phyloP scores from a whole-genome alignment of 1,140 invertebrate species.

The Plutomurus gul region DNA sequence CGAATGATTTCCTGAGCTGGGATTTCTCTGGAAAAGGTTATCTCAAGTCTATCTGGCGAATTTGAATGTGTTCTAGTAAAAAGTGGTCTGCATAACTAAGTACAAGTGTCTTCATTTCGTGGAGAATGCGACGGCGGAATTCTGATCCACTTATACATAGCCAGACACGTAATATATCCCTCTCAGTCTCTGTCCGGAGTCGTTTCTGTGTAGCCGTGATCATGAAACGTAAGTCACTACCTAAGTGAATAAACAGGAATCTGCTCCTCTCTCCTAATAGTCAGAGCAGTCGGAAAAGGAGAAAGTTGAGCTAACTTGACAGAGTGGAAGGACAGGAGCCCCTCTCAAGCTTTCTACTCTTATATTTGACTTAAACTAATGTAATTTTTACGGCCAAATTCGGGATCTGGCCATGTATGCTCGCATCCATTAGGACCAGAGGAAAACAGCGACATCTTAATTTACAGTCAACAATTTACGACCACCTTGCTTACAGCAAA shows the following conservation, averaged over 20 bases:
- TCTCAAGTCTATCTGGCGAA: background rate
- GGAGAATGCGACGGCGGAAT: no score
- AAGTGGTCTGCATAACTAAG: no score
- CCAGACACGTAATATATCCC: no score
- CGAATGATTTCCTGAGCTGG: background rate
- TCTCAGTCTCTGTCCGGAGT: no score
- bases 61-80: no score
- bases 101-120: no score
- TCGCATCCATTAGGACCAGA: background rate
- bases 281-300: no score
- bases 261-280: no score
- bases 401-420: background rate
- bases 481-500: background rate
- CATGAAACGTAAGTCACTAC: no score
- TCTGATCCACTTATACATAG: no score
- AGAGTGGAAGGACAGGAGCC: conserved; percentile 1
- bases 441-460: background rate
- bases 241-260: no score
- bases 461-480: background rate
- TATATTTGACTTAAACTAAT: conserved; percentile 10
- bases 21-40: background rate
- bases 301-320: conserved; percentile 6
- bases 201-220: no score
- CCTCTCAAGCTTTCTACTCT: background rate
- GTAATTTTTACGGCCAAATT: background rate